phyloP scores from a whole-genome alignment of 2,113 vertebrate species.

The Muscicapa adusta region DNA sequence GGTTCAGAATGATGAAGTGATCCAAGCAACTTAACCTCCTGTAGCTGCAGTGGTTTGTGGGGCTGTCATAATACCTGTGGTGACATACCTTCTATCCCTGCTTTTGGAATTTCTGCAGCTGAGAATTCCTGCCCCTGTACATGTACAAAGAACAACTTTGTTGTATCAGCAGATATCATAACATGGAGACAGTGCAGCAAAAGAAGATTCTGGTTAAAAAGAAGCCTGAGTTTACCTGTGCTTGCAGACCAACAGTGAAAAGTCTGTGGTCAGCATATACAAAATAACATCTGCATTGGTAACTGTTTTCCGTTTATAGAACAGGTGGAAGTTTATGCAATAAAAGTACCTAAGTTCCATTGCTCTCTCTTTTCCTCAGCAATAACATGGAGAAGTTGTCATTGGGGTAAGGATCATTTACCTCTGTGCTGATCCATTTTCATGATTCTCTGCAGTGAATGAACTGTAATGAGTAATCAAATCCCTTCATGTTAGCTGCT shows the following conservation, averaged over 20 bases:
- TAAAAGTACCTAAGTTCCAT: background rate
- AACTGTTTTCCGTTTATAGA: background rate
- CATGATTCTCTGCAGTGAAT: background rate
- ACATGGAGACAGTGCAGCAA: background rate
- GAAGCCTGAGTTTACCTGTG: background rate
- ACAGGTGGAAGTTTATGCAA: background rate
- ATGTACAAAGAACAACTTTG: background rate
- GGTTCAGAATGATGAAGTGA: background rate
- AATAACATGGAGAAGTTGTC: background rate
- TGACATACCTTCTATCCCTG: background rate
- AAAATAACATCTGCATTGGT: background rate
- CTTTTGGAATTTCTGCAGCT: background rate
- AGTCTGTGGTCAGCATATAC: background rate
- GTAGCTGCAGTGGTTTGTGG: background rate
- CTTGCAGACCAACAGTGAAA: background rate
- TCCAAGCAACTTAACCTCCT: background rate
- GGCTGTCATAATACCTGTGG: accelerated
- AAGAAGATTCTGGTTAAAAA: background rate
- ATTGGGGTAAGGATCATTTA: background rate
- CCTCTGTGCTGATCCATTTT: background rate
- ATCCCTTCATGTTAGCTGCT: background rate
- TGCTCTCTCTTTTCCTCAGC: background rate
- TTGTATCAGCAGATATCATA: background rate
- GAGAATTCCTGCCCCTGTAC: background rate
- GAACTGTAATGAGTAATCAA: background rate